These are phyloP conservation scores for Temnothorax nylanderi DNA, from an alignment of 1,140 invertebrate genomes.

Conservation along the genomic window DNA sequence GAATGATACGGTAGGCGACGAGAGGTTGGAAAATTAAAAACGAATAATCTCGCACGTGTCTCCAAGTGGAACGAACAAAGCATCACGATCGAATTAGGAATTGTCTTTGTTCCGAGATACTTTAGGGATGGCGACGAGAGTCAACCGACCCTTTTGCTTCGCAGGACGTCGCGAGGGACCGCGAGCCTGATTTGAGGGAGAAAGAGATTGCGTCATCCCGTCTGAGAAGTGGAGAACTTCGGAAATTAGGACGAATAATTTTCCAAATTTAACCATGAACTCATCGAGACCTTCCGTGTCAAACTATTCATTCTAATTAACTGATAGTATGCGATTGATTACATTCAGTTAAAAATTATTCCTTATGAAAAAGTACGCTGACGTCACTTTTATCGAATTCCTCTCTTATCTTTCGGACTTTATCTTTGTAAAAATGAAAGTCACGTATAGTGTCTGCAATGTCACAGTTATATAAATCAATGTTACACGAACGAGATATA, in stretches of 20 bases:
- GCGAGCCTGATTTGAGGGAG: conserved; percentile 53
- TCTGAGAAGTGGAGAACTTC: conserved; percentile 61
- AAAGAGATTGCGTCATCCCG: conserved; percentile 38
- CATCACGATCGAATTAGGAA: conserved; percentile 80
- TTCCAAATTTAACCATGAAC: conserved; percentile 40
- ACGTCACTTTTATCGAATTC: not conserved
- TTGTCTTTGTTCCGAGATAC: conserved; percentile 79
- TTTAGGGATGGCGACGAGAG: conserved; percentile 54
- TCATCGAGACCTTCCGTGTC: conserved; percentile 55
- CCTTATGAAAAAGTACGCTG: not conserved
- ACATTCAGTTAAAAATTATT: not conserved
- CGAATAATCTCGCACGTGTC: conserved; percentile 62
- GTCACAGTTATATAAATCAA: not conserved
- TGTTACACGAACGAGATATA: not conserved
- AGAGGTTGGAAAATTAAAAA: conserved; percentile 62
- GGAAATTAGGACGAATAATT: conserved; percentile 61
- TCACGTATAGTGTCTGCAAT: not conserved
- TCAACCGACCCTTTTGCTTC: conserved; percentile 69
- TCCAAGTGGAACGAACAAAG: conserved; percentile 75
- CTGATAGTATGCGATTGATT: not conserved
- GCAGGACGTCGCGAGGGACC: conserved; percentile 75
- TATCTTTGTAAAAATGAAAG: conserved; percentile 4
- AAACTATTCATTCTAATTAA: conserved; percentile 36
- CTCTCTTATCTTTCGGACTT: not conserved
- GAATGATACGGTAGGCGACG: not conserved